A percentile compares a stretch with the other conserved stretches of the same genome.
Evolutionary conservation across 2,113 vertebrate genomes (phyloP).

Genomic region (Centropus unirufus): DNA sequence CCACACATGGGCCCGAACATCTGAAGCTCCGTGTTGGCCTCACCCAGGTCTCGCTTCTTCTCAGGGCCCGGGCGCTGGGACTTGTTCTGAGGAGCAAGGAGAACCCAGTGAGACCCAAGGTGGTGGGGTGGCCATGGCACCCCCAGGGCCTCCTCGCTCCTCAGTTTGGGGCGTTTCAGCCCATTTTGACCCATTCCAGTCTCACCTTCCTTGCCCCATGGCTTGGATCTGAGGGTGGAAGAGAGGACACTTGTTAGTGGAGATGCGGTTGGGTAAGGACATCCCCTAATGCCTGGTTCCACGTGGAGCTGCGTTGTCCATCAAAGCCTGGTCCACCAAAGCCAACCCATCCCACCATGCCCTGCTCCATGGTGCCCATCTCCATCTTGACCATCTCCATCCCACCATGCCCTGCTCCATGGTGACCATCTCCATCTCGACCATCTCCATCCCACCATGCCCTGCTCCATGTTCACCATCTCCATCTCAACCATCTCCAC

Average conservation of each 20-base stretch:
- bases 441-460: too few species aligned
- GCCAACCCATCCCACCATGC: too few species aligned
- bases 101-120: background rate
- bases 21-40: background rate
- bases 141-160: background rate
- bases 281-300: background rate
- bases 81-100: background rate
- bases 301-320: background rate
- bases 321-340: background rate
- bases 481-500: too few species aligned
- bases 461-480: too few species aligned
- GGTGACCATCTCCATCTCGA: too few species aligned
- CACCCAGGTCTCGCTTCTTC: conserved; percentile 2
- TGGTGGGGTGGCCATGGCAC: too few species aligned
- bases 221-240: conserved; percentile 31
- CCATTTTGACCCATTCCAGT: background rate
- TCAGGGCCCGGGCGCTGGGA: rapidly evolving
- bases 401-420: too few species aligned
- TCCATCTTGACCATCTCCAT: background rate
- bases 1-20: rapidly evolving
- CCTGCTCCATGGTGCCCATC: background rate
- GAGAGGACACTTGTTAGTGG: rapidly evolving
- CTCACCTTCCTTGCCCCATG: conserved; percentile 73
- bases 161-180: background rate
- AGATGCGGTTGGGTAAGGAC: background rate